These are phyloP conservation scores for Sebastes cheni DNA, from an alignment of 2,797 vertebrate genomes.

Conservation along the genomic window DNA sequence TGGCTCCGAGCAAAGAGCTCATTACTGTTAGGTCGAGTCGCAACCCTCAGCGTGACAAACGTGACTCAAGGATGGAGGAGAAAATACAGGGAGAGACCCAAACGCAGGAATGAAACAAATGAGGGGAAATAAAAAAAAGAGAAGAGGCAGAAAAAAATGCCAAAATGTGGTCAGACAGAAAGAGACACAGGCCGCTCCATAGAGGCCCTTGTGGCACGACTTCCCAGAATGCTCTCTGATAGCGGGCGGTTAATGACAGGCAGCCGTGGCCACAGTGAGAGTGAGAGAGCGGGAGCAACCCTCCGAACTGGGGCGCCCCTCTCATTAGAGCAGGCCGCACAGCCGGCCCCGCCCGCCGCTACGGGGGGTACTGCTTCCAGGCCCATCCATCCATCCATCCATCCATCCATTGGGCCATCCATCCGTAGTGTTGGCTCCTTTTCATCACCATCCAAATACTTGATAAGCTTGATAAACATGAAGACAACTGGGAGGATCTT, in stretches of 20 bases:
- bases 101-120: conserved; percentile 56
- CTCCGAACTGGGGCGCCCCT: conserved; percentile 71
- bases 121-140: conserved; percentile 36
- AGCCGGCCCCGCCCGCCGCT: conserved; percentile 68
- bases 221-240: conserved; percentile 80
- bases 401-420: background rate
- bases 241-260: conserved; percentile 79
- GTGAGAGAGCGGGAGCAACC: conserved; percentile 64
- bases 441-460: background rate
- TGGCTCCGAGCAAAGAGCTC: conserved; percentile 48
- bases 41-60: conserved; percentile 49
- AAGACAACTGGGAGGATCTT: conserved; percentile 4
- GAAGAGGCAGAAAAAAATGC: conserved; percentile 31
- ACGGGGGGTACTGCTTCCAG: conserved; percentile 46
- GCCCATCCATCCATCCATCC: conserved; percentile 52
- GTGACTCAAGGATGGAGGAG: conserved; percentile 34
- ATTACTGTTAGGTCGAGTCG: conserved; percentile 46
- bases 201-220: conserved; percentile 64
- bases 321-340: conserved; percentile 81
- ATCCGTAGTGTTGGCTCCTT: background rate
- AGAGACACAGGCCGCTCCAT: conserved; percentile 60
- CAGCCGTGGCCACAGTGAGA: conserved; percentile 75
- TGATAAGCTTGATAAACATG: conserved; percentile 20
- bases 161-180: conserved; percentile 67
- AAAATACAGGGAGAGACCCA: conserved; percentile 35